Evolutionary conservation across 2,797 vertebrate genomes (phyloP).

Genomic region (Bradypodion ventrale): DNA sequence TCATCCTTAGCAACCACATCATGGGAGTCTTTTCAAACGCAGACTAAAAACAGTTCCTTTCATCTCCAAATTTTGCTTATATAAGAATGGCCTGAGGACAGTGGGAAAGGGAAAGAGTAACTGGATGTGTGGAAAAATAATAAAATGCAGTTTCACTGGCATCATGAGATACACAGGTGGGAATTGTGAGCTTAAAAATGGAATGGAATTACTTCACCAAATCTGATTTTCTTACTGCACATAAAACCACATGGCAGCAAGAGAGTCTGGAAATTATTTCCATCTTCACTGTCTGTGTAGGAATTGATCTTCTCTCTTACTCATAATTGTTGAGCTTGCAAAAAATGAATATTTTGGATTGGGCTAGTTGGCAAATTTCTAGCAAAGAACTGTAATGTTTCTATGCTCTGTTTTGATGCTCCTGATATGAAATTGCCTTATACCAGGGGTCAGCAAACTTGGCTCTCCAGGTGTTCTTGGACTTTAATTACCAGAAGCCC

Average conservation of each 20-base stretch:
- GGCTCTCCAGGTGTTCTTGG: too few relatives aligned
- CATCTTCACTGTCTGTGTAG: background rate
- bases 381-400: too few relatives aligned
- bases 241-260: background rate
- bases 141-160: background rate
- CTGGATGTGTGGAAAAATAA: background rate
- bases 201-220: background rate
- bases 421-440: background rate
- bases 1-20: slow-evolving; percentile 5
- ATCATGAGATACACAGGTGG: background rate
- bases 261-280: background rate
- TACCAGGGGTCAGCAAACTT: too few relatives aligned
- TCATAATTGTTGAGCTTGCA: too few relatives aligned
- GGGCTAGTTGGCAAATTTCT: too few relatives aligned
- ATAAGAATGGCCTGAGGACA: background rate
- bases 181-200: background rate
- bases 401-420: too few relatives aligned
- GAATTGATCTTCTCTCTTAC: background rate
- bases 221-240: background rate
- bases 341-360: too few relatives aligned
- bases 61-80: background rate
- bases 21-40: background rate
- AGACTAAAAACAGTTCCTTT: background rate
- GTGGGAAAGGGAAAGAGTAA: slow-evolving; percentile 7
- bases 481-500: too few relatives aligned